Base-by-base conservation (phyloP, 2,797 vertebrate genomes). In the Alca torda region DNA sequence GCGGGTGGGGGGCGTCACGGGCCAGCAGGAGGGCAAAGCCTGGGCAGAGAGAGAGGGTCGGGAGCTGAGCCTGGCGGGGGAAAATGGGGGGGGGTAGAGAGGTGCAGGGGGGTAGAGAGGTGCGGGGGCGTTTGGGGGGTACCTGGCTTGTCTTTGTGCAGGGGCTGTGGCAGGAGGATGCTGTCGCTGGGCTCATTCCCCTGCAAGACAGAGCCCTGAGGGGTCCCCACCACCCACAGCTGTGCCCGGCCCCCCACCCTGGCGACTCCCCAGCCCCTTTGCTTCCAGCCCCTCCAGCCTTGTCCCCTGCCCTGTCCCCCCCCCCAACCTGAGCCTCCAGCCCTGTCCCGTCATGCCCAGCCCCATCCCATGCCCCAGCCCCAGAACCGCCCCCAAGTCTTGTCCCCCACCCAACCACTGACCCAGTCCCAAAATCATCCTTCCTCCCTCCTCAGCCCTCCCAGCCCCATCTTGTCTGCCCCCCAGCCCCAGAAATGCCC, bases 201-300 rank as follows among this genome's bases (percentile, higher is more conserved):
- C 67, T 85, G 81, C 30, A n/a, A 79, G 33, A 56, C 10, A 6
- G 23, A 24, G 24, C 3, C 6, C 23, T 64, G 45, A 46, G 43
- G 48, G 51, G 20, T 26, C 61, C 35, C 8, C 16, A 9, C 2
- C 10, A 13, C 30, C 17, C 19, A 41, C 37, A 35, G 20, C 39
- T 1, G 3, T 31, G 43, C 24, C 43, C 0, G 2, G 3, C 9
- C 39, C 45, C 12, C 23, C 2, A 2, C 18, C 41, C 35, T 13
- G 15, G 9, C 14, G 41, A 30, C 30, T 18, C 43, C 51, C 19
- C 37, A 28, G 10, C 33, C 57, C n/a, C 33, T 10, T 14, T 11
- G 13, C 65, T n/a, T n/a, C 21, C 25, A 9, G 9, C 26, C 56
- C 39, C 39, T 31, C 30, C 21, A n/a, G 17, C 26, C 25, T 25